Percentiles rank a stretch among this genome's conserved stretches.
These are phyloP conservation scores for Microctenopoma steveboyesi DNA, from an alignment of 2,797 vertebrate species.

Conservation along the genomic window DNA sequence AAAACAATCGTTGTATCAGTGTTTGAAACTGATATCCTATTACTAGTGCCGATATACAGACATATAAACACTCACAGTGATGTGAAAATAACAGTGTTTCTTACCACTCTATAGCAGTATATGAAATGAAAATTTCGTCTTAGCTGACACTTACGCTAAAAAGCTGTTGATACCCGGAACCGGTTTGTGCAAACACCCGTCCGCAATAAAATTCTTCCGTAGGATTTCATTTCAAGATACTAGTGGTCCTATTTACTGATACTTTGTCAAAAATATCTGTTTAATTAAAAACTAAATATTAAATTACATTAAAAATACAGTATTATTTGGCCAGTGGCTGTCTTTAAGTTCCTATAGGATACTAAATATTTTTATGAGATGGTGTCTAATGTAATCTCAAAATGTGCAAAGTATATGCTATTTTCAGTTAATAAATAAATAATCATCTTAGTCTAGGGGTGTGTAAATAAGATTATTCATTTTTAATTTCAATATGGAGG, in stretches of 20 bases:
- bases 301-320: background rate
- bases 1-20: background rate
- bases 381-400: background rate
- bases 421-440: background rate
- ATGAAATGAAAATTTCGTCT: constrained; percentile 35
- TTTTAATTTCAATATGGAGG: constrained; percentile 5
- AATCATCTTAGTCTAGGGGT: no score
- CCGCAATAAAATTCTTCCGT: constrained; percentile 57
- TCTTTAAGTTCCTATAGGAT: accelerated
- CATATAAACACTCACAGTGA: accelerated
- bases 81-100: background rate
- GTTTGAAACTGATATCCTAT: accelerated
- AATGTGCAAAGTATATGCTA: background rate
- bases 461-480: background rate
- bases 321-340: background rate
- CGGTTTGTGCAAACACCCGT: constrained; percentile 42
- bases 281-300: background rate
- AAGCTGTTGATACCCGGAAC: constrained; percentile 64
- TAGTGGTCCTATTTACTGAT: background rate
- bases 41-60: background rate
- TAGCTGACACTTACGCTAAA: constrained; percentile 45
- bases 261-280: background rate
- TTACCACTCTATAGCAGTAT: constrained; percentile 60
- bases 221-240: background rate
- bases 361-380: background rate